A percentile compares a stretch with the other conserved stretches of the same genome.
Conservation (phyloP, 92 coral and sea anemone genomes). For the Porites cylindrica region DNA sequence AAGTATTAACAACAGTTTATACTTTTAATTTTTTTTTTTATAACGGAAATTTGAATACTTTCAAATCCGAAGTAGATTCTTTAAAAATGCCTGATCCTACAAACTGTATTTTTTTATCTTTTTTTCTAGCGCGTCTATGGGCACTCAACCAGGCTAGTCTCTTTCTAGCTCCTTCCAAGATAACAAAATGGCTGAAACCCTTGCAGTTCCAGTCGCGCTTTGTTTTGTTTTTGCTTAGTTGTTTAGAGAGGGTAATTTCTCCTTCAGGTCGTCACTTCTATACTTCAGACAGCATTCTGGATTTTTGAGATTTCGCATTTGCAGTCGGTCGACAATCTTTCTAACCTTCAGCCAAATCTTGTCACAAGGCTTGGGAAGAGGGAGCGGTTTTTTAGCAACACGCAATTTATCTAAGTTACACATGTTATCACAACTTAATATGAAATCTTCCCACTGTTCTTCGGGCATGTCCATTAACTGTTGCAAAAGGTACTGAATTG, state of each 20-base stretch:
- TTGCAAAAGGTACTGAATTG: constrained; percentile 40
- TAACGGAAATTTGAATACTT: no score
- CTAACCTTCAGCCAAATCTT: constrained; percentile 51
- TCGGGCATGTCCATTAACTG: constrained; percentile 52
- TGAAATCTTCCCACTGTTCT: constrained; percentile 49
- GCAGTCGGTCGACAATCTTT: constrained; percentile 59
- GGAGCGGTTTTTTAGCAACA: constrained; percentile 43
- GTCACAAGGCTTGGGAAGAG: constrained; percentile 58
- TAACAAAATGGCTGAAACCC: no score
- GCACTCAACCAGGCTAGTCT: no score
- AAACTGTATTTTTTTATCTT: no score
- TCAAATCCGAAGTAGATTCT: no score
- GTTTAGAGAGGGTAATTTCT: constrained; percentile 36
- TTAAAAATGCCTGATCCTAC: no score
- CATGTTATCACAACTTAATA: constrained; percentile 63
- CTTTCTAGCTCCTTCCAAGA: no score
- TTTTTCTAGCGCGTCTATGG: no score
- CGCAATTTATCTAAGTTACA: constrained; percentile 56
- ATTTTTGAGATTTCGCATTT: constrained; percentile 55
- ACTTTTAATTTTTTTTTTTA: no score
- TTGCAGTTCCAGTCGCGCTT: no score
- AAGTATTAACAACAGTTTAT: no score
- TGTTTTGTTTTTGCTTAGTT: background rate
- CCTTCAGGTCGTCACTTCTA: constrained; percentile 43
- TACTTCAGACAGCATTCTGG: constrained; percentile 31